Conservation (phyloP, 53 echinoderm and acorn worm genomes). For the Holothuria leucospilota region DNA sequence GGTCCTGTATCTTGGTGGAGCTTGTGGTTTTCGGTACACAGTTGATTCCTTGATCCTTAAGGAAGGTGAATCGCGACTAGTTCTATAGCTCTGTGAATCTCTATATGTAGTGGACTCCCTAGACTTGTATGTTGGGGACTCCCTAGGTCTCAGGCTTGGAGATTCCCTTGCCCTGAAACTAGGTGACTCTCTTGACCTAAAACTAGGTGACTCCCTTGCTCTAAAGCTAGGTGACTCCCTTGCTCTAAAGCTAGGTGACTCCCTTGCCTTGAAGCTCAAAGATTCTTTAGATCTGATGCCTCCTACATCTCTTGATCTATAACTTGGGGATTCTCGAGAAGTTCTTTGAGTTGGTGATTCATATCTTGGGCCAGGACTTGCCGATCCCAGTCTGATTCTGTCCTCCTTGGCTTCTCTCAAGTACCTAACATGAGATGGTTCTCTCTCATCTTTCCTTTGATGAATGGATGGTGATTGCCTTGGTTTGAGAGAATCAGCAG, state of each 20-base stretch:
- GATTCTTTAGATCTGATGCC: constrained; percentile 14
- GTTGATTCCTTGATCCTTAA: not conserved
- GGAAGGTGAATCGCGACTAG: constrained; percentile 13
- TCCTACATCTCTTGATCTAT: not conserved
- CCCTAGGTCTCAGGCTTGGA: constrained; percentile 23
- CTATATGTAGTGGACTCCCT: not conserved
- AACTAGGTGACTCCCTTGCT: constrained; percentile 31
- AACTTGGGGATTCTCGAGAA: constrained; percentile 29
- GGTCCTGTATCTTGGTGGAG: constrained; percentile 42
- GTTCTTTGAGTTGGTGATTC: constrained; percentile 16
- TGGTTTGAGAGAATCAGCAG: not conserved
- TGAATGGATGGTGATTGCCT: constrained; percentile 11
- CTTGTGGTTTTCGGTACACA: constrained; percentile 10
- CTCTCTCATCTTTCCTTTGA: not conserved
- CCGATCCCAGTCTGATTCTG: not conserved
- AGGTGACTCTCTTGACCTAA: constrained; percentile 32
- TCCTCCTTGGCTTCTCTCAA: constrained; percentile 30
- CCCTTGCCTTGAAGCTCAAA: constrained; percentile 7
- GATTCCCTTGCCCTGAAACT: constrained; percentile 10
- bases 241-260: constrained; percentile 15
- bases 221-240: constrained; percentile 36
- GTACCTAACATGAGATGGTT: constrained; percentile 26
- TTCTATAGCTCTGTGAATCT: constrained; percentile 25
- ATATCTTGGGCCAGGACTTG: constrained; percentile 24
- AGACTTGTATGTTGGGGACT: constrained; percentile 29